Evolutionary conservation across 2,797 vertebrate species (phyloP).

Genomic region (Pogonophryne albipinna): DNA sequence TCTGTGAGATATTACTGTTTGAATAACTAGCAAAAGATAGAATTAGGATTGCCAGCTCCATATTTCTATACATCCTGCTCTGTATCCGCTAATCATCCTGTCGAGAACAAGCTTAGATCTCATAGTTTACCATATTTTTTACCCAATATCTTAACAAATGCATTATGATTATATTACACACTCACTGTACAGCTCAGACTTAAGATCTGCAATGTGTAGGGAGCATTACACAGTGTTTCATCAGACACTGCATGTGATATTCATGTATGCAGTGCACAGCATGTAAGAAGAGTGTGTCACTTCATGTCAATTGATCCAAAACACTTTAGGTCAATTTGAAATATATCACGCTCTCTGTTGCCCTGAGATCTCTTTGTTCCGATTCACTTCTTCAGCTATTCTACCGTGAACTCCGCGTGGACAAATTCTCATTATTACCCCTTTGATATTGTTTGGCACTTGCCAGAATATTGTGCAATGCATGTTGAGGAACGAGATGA

Average conservation of each 20-base stretch:
- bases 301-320: constrained; percentile 59
- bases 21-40: constrained; percentile 8
- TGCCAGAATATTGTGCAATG: constrained; percentile 36
- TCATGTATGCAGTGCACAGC: constrained; percentile 23
- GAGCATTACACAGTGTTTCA: constrained; percentile 61
- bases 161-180: not conserved
- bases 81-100: not conserved
- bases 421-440: constrained; percentile 58
- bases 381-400: constrained; percentile 51
- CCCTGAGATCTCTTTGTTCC: constrained; percentile 45
- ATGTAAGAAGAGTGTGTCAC: constrained; percentile 4
- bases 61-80: not conserved
- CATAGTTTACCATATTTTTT: not conserved
- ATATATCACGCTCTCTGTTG: constrained; percentile 39
- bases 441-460: constrained; percentile 41
- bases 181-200: constrained; percentile 14
- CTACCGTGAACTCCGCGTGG: constrained; percentile 36
- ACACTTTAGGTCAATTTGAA: constrained; percentile 54
- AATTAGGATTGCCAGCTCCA: not conserved
- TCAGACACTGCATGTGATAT: constrained; percentile 48
- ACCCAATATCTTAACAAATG: not conserved
- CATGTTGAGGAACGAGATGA: constrained; percentile 17
- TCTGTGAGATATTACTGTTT: constrained; percentile 36
- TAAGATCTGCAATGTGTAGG: constrained; percentile 18
- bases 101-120: not conserved